These are phyloP conservation scores for Salmo trutta DNA, from an alignment of 2,797 vertebrate species.

Conservation along the genomic window DNA sequence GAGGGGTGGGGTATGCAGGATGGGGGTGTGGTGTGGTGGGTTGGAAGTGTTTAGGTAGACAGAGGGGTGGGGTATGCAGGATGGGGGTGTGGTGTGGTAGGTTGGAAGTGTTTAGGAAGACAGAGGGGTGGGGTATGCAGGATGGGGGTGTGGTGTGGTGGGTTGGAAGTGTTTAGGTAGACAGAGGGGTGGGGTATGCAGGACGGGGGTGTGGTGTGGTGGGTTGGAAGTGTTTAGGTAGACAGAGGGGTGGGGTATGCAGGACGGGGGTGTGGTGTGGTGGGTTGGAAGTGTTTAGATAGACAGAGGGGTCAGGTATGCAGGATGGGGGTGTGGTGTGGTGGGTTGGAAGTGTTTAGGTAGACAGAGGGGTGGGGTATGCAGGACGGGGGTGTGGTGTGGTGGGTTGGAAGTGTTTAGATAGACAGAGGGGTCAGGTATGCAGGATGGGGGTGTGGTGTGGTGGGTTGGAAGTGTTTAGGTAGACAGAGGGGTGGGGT, in stretches of 20 bases:
- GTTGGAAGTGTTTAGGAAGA: too few relatives aligned
- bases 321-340: conserved; percentile 35
- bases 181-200: conserved; percentile 14
- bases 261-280: conserved; percentile 33
- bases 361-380: conserved; percentile 17
- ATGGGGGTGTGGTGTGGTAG: too few relatives aligned
- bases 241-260: conserved; percentile 27
- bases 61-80: too few relatives aligned
- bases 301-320: conserved; percentile 19
- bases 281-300: conserved; percentile 29
- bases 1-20: too few relatives aligned
- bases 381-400: conserved; percentile 35
- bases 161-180: conserved; percentile 30
- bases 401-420: conserved; percentile 23
- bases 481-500: conserved; percentile 19
- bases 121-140: too few relatives aligned
- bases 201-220: conserved; percentile 40
- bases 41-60: too few relatives aligned
- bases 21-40: too few relatives aligned
- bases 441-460: conserved; percentile 36
- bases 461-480: conserved; percentile 21
- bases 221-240: conserved; percentile 29
- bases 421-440: conserved; percentile 22
- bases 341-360: conserved; percentile 29
- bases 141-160: too few relatives aligned